Percentiles rank a stretch among this genome's conserved stretches.
phyloP scores from a whole-genome alignment of 2,113 vertebrate species.

The Laticauda colubrina region DNA sequence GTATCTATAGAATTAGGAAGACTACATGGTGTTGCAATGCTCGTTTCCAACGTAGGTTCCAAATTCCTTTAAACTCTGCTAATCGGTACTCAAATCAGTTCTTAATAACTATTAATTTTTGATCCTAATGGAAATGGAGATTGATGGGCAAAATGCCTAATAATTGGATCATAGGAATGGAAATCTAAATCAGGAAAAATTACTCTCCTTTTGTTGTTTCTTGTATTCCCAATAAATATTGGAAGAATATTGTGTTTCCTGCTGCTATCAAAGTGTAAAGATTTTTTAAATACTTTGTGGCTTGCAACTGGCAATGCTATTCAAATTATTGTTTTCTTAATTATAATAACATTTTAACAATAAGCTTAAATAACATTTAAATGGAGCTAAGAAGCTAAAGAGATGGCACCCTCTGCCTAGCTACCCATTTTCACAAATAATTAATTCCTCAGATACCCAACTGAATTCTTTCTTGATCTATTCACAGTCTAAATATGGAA shows the following conservation, averaged over 20 bases:
- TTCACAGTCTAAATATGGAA: not conserved
- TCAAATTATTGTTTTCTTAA: not conserved
- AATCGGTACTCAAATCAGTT: conserved; percentile 53
- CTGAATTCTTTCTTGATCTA: not conserved
- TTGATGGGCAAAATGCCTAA: conserved; percentile 59
- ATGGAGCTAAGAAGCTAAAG: not conserved
- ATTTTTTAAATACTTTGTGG: not conserved
- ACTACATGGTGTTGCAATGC: not conserved
- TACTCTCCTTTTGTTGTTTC: conserved; percentile 27
- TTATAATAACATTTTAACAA: not conserved
- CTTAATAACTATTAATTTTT: conserved; percentile 52
- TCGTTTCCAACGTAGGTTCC: conserved; percentile 43
- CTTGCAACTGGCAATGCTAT: not conserved
- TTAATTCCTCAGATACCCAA: not conserved
- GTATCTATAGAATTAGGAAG: conserved; percentile 3
- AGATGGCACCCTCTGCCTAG: not conserved
- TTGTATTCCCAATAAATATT: conserved; percentile 39
- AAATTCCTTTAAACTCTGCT: conserved; percentile 51
- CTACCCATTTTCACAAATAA: not conserved
- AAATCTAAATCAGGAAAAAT: conserved; percentile 44
- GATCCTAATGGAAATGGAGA: conserved; percentile 51
- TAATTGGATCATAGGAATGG: conserved; percentile 53
- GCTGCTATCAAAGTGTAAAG: not conserved
- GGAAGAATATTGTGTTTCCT: conserved; percentile 27
- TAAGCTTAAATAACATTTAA: not conserved